Evolutionary conservation across 1,140 invertebrate species (phyloP).

Genomic region (Drosophila melanica): DNA sequence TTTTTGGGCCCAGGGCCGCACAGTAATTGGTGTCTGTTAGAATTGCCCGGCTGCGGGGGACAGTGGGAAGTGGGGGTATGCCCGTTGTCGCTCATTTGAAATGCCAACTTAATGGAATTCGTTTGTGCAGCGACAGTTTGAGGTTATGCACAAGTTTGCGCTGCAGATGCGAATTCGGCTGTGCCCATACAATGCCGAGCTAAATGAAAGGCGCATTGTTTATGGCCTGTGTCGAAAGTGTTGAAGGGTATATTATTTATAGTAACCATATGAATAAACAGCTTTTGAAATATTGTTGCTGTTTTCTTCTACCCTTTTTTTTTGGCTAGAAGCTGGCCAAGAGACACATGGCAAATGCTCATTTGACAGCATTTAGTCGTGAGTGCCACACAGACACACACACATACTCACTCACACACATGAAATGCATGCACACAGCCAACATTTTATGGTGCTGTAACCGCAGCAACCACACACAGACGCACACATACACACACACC

Average conservation of each 20-base stretch:
- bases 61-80: no score
- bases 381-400: constrained; percentile 14
- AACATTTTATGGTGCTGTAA: constrained; percentile 49
- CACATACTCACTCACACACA: constrained; percentile 7
- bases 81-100: constrained; percentile 16
- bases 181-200: constrained; percentile 9
- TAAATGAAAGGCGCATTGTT: constrained; percentile 25
- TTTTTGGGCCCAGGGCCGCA: constrained; percentile 21
- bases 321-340: constrained; percentile 1
- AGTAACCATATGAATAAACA: neutral
- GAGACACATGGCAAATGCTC: constrained; percentile 41
- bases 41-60: neutral
- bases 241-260: neutral
- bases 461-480: constrained; percentile 44
- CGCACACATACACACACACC: constrained; percentile 23
- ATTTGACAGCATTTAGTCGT: constrained; percentile 39
- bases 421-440: constrained; percentile 6
- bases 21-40: constrained; percentile 33
- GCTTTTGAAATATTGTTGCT: constrained; percentile 20
- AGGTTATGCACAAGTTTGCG: constrained; percentile 6
- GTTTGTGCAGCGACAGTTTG: constrained; percentile 35
- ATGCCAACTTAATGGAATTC: constrained; percentile 42
- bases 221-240: no score
- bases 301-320: constrained; percentile 2
- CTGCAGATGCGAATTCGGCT: neutral